phyloP scores from a whole-genome alignment of 2,113 vertebrate species.

The Brachypteracias leptosomus region DNA sequence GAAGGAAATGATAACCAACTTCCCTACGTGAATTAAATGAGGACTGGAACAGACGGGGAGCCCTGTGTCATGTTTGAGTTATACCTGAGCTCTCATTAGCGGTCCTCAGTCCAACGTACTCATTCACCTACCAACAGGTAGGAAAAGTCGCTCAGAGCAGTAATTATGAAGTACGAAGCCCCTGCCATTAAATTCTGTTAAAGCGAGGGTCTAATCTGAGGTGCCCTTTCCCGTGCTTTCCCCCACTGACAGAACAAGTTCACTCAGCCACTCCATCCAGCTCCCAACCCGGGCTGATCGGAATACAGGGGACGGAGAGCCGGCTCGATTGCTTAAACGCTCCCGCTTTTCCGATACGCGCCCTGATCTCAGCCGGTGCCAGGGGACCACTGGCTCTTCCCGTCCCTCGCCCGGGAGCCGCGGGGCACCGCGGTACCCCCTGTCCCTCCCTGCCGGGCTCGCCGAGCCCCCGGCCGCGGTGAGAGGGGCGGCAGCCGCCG shows the following conservation, averaged over 20 bases:
- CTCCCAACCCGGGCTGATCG: not conserved
- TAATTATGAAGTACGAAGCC: slow-evolving; percentile 8
- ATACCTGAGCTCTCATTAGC: slow-evolving; percentile 8
- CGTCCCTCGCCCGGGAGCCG: not conserved
- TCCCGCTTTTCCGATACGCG: not conserved
- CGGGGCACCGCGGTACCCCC: not conserved
- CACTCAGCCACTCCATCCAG: not conserved
- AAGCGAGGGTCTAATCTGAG: not conserved
- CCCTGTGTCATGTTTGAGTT: not conserved
- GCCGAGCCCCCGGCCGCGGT: not conserved
- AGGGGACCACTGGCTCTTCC: not conserved
- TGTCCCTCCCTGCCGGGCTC: not conserved
- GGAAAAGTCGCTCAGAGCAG: slow-evolving; percentile 33
- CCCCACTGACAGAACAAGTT: not conserved
- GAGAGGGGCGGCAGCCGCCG: not conserved
- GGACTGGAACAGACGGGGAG: not conserved
- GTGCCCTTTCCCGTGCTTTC: not conserved
- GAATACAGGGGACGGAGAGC: not conserved
- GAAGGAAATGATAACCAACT: not conserved
- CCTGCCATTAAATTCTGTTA: not conserved
- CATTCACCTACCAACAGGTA: slow-evolving; percentile 61
- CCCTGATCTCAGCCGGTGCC: not conserved
- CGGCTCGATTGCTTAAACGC: not conserved
- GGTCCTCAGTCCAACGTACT: slow-evolving; percentile 15
- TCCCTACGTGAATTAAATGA: not conserved